A percentile compares a stretch with the other conserved stretches of the same genome.
Evolutionary conservation across 2,888 invertebrate species (phyloP).

Genomic region (Nymphalis urticae): DNA sequence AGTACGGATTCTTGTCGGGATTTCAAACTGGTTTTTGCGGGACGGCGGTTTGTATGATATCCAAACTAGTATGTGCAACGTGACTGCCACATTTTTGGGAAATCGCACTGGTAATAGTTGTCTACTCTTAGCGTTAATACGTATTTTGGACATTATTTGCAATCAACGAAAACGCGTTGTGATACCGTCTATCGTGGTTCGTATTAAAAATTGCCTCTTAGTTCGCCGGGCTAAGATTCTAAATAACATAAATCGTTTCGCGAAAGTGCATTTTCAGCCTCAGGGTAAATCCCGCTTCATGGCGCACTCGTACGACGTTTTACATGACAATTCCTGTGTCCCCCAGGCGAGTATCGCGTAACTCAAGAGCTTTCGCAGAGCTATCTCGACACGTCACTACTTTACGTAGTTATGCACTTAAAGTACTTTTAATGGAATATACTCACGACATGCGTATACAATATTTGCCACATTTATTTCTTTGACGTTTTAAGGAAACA

Average conservation of each 20-base stretch:
- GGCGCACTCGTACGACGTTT: slow-evolving; percentile 63
- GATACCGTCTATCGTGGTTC: not conserved
- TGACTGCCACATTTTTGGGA: no score
- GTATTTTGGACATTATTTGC: not conserved
- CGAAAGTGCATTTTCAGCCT: slow-evolving; percentile 79
- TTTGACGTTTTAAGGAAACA: not conserved
- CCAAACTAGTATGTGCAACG: no score
- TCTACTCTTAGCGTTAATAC: no score
- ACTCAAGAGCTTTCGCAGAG: slow-evolving; percentile 45
- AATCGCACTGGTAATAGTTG: no score
- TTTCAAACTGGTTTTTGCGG: no score
- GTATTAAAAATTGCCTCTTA: not conserved
- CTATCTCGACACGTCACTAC: slow-evolving; percentile 51
- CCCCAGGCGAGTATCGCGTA: slow-evolving; percentile 61
- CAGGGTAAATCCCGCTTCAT: slow-evolving; percentile 61
- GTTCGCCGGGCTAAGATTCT: slow-evolving; percentile 38
- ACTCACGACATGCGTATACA: not conserved
- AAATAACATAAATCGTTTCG: slow-evolving; percentile 75
- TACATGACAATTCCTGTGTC: slow-evolving; percentile 77
- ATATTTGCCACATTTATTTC: not conserved
- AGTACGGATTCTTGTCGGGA: no score
- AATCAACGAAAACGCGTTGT: not conserved
- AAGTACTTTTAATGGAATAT: slow-evolving; percentile 37
- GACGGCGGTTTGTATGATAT: no score
- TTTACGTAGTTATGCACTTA: slow-evolving; percentile 42